Evolutionary conservation across 1,140 invertebrate species (phyloP).

Genomic region (Diachasmimorpha longicaudata): DNA sequence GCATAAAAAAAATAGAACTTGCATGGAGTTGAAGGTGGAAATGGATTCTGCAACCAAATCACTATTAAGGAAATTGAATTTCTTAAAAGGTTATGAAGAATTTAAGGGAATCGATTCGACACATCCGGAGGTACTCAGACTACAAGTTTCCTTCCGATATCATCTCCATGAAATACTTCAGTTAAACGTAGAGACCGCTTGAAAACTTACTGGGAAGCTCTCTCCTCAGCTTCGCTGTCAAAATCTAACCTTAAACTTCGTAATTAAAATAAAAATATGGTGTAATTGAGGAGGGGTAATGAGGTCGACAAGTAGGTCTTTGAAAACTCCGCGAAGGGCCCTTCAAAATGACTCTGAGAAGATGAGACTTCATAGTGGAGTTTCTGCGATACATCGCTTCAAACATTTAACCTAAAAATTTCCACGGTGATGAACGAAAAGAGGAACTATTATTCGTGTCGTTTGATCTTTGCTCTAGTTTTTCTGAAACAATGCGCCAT

Average conservation of each 20-base stretch:
- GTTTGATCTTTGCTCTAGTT: conserved; percentile 1
- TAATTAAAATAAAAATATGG: neutral
- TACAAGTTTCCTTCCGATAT: neutral
- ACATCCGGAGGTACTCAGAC: neutral
- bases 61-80: neutral
- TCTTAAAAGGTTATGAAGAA: neutral
- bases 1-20: too few species aligned
- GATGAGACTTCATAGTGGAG: neutral
- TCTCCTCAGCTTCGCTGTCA: neutral
- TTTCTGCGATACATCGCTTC: neutral
- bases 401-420: neutral
- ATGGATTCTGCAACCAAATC: too few species aligned
- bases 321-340: neutral
- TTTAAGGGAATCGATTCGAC: neutral
- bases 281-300: neutral
- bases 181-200: neutral
- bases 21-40: too few species aligned
- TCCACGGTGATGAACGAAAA: neutral
- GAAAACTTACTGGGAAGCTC: neutral
- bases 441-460: neutral
- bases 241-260: neutral
- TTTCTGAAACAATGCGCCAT: neutral
- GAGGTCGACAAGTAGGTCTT: neutral
- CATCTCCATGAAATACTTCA: too few species aligned
- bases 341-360: neutral